phyloP scores from a whole-genome alignment of 2,797 vertebrate genomes.

The Pseudochirops cupreus region DNA sequence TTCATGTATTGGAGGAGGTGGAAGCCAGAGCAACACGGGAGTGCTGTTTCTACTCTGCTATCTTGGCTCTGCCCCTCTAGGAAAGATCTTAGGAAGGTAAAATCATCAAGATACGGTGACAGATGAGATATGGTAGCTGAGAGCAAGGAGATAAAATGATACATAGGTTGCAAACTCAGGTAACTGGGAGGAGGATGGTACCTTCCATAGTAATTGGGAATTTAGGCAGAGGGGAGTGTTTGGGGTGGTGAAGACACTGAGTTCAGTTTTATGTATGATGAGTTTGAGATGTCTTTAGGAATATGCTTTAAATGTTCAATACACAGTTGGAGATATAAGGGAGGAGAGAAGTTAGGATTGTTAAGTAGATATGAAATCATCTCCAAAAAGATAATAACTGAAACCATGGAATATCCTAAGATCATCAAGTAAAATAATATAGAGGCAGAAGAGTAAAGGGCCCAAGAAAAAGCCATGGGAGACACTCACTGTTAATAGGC shows the following conservation, averaged over 20 bases:
- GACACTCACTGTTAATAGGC: neutral
- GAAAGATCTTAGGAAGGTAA: neutral
- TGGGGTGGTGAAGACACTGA: neutral
- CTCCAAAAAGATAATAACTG: neutral
- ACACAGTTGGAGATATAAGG: neutral
- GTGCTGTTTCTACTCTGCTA: too few species aligned
- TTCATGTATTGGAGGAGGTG: too few species aligned
- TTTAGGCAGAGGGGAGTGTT: neutral
- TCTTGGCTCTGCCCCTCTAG: too few species aligned
- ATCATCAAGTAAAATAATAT: neutral
- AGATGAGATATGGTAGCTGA: neutral
- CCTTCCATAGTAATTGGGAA: neutral
- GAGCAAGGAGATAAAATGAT: neutral
- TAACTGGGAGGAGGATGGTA: neutral
- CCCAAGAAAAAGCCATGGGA: neutral
- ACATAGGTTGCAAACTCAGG: neutral
- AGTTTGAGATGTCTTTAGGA: neutral
- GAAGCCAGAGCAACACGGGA: too few species aligned
- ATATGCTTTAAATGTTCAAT: neutral
- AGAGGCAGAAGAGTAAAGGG: neutral
- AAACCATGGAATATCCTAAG: neutral
- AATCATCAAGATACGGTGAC: neutral
- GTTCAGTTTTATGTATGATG: neutral
- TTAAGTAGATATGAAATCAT: neutral
- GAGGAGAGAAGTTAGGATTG: neutral